Conservation (phyloP, 2,113 vertebrate species). For the Fulmarus glacialis region DNA sequence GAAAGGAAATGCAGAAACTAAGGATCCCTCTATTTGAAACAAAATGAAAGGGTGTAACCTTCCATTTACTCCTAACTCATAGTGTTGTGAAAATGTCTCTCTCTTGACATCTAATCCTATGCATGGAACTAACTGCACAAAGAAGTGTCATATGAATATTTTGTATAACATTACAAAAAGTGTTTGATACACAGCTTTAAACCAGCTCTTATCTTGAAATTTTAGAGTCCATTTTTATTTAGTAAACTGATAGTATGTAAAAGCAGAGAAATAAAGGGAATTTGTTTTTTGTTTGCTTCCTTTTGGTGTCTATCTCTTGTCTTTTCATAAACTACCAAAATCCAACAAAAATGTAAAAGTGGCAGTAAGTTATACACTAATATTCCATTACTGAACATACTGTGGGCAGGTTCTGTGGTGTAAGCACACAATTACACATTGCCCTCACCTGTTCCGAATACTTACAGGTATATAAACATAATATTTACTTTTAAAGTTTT, state of each 20-base stretch:
- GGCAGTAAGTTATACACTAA: neutral
- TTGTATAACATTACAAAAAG: neutral
- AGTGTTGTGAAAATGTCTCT: neutral
- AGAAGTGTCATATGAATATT: neutral
- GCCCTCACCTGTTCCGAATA: neutral
- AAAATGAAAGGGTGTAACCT: neutral
- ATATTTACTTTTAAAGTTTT: neutral
- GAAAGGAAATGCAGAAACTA: neutral
- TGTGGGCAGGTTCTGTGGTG: neutral
- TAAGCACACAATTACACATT: neutral
- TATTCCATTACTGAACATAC: neutral
- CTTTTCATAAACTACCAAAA: neutral
- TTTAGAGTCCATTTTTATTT: neutral
- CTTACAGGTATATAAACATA: neutral
- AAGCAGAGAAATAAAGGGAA: neutral
- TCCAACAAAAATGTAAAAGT: neutral
- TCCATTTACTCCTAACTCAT: neutral
- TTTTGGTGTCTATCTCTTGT: neutral
- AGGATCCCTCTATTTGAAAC: neutral
- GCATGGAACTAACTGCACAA: neutral
- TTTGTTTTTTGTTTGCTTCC: neutral
- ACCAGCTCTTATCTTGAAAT: neutral
- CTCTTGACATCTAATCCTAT: neutral
- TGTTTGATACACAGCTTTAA: neutral
- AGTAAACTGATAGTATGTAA: neutral